Conservation (phyloP, 1,140 invertebrate genomes). For the Micrasema minimum region DNA sequence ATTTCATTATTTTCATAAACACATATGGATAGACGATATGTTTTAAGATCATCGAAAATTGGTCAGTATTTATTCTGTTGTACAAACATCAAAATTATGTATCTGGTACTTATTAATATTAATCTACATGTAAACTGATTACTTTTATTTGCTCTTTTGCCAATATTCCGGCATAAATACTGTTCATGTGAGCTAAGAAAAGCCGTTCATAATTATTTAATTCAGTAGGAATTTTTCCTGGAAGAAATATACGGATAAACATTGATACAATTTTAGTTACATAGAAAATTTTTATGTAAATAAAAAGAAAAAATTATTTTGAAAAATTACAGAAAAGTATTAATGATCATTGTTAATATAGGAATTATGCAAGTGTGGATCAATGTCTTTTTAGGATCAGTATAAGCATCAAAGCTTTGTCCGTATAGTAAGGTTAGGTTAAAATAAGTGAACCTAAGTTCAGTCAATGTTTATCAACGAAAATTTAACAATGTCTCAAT, state of each 20-base stretch:
- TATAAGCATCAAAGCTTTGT: too few relatives aligned
- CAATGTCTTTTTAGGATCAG: too few relatives aligned
- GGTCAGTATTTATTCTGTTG: constrained; percentile 13
- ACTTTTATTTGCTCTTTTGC: background rate
- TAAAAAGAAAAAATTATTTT: background rate
- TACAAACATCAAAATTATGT: constrained; percentile 15
- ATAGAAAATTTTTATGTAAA: background rate
- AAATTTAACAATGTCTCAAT: too few relatives aligned
- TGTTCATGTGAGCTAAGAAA: background rate
- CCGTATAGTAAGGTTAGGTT: too few relatives aligned
- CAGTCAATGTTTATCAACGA: too few relatives aligned
- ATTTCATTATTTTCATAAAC: background rate
- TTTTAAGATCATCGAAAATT: constrained; percentile 10
- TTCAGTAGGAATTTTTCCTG: background rate
- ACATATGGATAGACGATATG: constrained; percentile 11
- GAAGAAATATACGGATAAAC: background rate
- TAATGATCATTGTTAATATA: background rate
- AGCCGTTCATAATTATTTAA: background rate
- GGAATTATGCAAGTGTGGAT: too few relatives aligned
- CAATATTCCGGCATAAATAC: background rate
- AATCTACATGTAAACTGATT: background rate
- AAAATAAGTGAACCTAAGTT: too few relatives aligned
- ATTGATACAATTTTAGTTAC: background rate
- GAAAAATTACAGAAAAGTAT: background rate
- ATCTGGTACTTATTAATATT: too few relatives aligned